These are phyloP conservation scores for Thunnus thynnus DNA, from an alignment of 2,113 vertebrate species.

Conservation along the genomic window DNA sequence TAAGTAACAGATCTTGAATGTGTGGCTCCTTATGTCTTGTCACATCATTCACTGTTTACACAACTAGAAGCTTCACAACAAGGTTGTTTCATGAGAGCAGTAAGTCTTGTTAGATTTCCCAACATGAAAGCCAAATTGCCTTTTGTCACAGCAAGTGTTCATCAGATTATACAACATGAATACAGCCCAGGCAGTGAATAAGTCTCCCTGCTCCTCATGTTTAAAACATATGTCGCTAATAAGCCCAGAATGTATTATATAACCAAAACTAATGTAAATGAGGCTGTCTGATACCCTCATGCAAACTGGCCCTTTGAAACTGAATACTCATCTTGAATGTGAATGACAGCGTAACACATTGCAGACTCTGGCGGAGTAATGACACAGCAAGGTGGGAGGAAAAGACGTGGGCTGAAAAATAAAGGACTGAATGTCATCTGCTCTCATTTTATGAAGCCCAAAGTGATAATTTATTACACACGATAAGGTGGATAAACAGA, in stretches of 20 bases:
- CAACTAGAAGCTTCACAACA: not conserved
- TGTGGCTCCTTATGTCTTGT: not conserved
- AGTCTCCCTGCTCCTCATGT: slow-evolving; percentile 46
- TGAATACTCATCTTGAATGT: slow-evolving; percentile 4
- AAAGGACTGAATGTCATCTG: slow-evolving; percentile 29
- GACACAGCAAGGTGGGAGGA: slow-evolving; percentile 26
- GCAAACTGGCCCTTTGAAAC: slow-evolving; percentile 43
- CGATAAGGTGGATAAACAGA: slow-evolving; percentile 52
- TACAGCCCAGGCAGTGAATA: not conserved
- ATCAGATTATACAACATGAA: not conserved
- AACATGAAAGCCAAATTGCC: slow-evolving; percentile 31
- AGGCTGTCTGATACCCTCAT: slow-evolving; percentile 33
- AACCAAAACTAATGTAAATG: slow-evolving; percentile 34
- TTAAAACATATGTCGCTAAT: slow-evolving; percentile 62
- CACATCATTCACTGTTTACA: not conserved
- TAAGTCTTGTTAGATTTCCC: slow-evolving; percentile 1
- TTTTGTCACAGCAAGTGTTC: slow-evolving; percentile 31
- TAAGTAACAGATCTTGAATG: not conserved
- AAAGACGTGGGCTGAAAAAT: slow-evolving; percentile 19
- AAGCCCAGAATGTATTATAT: slow-evolving; percentile 33
- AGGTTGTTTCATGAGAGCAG: not conserved
- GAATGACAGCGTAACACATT: slow-evolving; percentile 20
- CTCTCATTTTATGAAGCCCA: slow-evolving; percentile 29
- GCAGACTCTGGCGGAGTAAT: slow-evolving; percentile 13
- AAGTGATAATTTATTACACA: slow-evolving; percentile 41